Conservation (phyloP, 2,113 vertebrate species). For the Megaceryle maxima region DNA sequence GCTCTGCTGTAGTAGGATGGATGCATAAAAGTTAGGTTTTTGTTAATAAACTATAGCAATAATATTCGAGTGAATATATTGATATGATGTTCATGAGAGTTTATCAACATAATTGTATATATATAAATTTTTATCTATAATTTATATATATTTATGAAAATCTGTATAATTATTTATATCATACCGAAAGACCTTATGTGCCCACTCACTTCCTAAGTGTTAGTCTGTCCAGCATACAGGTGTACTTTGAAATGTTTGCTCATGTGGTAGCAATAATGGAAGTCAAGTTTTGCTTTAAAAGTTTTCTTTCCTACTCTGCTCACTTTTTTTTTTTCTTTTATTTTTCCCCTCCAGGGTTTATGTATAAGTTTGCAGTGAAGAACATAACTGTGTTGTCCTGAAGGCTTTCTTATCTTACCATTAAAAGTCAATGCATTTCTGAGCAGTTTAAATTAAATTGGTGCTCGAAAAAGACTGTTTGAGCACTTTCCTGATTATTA, state of each 20-base stretch:
- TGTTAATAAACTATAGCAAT: neutral
- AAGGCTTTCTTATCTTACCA: neutral
- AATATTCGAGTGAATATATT: neutral
- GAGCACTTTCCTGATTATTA: neutral
- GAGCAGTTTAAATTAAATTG: neutral
- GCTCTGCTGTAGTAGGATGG: neutral
- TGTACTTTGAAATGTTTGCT: neutral
- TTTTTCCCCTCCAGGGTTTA: neutral
- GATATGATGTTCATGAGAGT: neutral
- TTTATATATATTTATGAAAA: no score
- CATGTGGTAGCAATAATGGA: neutral
- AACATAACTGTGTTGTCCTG: neutral
- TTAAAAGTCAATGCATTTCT: neutral
- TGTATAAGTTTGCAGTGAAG: neutral
- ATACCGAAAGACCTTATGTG: neutral
- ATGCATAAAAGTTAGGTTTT: neutral
- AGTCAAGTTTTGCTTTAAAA: neutral
- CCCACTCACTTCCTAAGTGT: neutral
- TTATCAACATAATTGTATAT: neutral
- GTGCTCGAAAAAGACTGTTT: neutral
- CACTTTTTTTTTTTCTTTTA: neutral
- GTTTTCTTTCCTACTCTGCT: neutral
- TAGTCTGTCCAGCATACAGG: neutral
- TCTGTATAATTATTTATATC: no score
- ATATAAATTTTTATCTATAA: neutral